These are phyloP conservation scores for Caenorhabditis sp. DNA, from an alignment of 2,888 invertebrate genomes.

Conservation along the genomic window DNA sequence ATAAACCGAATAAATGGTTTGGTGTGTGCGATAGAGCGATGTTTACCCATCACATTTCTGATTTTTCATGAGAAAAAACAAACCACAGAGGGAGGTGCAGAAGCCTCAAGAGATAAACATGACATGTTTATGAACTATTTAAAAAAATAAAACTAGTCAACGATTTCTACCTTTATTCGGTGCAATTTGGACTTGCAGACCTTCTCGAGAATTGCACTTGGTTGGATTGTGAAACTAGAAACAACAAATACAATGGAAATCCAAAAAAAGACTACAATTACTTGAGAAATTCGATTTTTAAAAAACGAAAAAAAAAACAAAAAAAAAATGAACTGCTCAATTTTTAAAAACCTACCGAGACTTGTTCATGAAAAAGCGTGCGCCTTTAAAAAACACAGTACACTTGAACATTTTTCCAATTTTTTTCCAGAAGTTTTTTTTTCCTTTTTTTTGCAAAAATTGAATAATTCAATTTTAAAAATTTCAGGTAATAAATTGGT, in stretches of 20 bases:
- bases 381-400: neutral
- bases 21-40: neutral
- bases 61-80: neutral
- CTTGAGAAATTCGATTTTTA: no score
- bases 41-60: neutral
- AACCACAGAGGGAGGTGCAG: neutral
- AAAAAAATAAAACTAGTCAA: no score
- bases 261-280: no score
- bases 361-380: neutral
- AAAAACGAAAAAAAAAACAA: neutral
- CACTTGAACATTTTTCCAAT: neutral
- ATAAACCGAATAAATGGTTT: neutral
- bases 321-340: neutral
- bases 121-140: no score
- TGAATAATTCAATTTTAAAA: neutral
- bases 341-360: neutral
- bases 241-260: no score
- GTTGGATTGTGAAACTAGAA: no score
- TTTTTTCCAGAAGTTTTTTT: neutral
- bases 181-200: no score
- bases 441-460: constrained; percentile 1
- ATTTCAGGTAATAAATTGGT: neutral
- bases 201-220: no score
- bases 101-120: no score
- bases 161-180: no score